Conservation (phyloP, 2,888 invertebrate genomes). For the Morpho helenor region DNA sequence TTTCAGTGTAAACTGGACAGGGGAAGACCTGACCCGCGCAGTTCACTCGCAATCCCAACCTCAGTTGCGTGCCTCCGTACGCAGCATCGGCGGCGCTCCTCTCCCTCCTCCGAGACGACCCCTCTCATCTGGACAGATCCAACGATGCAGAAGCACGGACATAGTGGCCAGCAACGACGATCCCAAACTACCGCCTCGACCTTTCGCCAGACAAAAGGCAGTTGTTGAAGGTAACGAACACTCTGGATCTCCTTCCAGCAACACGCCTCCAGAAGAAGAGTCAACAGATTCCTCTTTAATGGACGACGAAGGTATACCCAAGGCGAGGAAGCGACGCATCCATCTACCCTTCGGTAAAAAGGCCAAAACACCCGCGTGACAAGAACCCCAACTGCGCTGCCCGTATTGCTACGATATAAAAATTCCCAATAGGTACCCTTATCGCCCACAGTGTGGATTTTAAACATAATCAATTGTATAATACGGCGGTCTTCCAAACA, state of each 20-base stretch:
- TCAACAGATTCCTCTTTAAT: constrained; percentile 85
- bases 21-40: constrained; percentile 58
- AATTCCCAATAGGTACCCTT: constrained; percentile 8
- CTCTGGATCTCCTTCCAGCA: constrained; percentile 53
- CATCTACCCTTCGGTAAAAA: constrained; percentile 83
- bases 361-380: constrained; percentile 76
- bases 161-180: constrained; percentile 43
- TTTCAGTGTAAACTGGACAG: constrained; percentile 67
- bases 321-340: constrained; percentile 80
- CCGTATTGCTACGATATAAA: constrained; percentile 7
- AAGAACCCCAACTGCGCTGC: constrained; percentile 3
- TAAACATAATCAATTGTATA: neutral
- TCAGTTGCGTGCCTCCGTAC: constrained; percentile 48
- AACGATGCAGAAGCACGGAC: constrained; percentile 55
- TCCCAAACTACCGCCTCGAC: constrained; percentile 44
- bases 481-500: too few relatives aligned
- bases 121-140: constrained; percentile 38
- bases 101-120: constrained; percentile 31
- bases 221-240: constrained; percentile 26
- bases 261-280: constrained; percentile 80
- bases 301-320: constrained; percentile 78
- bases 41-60: constrained; percentile 55
- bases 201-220: constrained; percentile 35
- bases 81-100: constrained; percentile 33
- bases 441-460: neutral